These are phyloP conservation scores for Brachionus sp. DNA, from an alignment of 1,140 invertebrate genomes.

Conservation along the genomic window DNA sequence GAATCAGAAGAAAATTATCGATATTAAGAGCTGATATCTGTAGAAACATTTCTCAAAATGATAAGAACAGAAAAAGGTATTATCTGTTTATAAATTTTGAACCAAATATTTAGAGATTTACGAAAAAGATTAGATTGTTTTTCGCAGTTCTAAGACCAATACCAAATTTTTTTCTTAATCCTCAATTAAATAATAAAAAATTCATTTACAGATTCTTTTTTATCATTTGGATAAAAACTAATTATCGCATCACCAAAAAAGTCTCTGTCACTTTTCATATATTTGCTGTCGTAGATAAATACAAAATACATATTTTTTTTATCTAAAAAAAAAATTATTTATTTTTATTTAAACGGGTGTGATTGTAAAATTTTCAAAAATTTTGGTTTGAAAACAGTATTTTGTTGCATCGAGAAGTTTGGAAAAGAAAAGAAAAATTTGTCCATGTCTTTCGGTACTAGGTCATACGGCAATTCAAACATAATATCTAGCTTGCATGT, in stretches of 20 bases:
- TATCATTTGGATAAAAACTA: slow-evolving; percentile 24
- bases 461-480: background rate
- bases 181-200: background rate
- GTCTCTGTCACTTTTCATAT: slow-evolving; percentile 42
- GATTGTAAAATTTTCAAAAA: background rate
- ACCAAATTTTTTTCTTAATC: background rate
- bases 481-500: background rate
- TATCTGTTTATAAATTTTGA: background rate
- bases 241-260: slow-evolving; percentile 44
- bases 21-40: background rate
- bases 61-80: background rate
- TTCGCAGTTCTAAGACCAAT: background rate
- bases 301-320: slow-evolving; percentile 12
- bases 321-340: background rate
- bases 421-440: too few relatives aligned
- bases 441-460: too few relatives aligned
- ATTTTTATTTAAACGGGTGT: background rate
- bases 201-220: slow-evolving; percentile 33
- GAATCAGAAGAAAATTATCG: background rate
- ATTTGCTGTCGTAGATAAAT: slow-evolving; percentile 26
- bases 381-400: too few relatives aligned
- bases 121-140: background rate
- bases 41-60: background rate
- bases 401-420: too few relatives aligned
- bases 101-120: background rate